phyloP scores from a whole-genome alignment of 2,797 vertebrate genomes.

The Microhierax caerulescens region DNA sequence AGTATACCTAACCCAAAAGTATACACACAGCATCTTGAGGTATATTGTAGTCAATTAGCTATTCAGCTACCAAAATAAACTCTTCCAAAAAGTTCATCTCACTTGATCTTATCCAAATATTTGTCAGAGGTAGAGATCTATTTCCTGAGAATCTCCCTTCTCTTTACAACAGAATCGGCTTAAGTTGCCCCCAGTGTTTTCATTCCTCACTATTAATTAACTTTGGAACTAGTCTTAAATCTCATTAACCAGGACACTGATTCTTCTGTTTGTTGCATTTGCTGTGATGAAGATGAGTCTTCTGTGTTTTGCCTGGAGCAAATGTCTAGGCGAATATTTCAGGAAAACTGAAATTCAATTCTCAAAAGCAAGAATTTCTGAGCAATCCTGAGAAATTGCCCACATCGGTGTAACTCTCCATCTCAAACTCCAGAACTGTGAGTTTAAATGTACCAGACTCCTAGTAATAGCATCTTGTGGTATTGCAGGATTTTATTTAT shows the following conservation, averaged over 20 bases:
- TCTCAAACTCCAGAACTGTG: fast-evolving
- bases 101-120: neutral
- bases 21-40: neutral
- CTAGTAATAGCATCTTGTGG: neutral
- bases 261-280: neutral
- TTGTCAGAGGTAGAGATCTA: neutral
- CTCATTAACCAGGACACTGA: neutral
- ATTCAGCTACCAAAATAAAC: neutral
- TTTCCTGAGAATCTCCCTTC: neutral
- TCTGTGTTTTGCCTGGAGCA: neutral
- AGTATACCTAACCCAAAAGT: neutral
- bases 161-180: neutral
- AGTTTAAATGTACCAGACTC: neutral
- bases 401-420: neutral
- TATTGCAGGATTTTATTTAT: slow-evolving; percentile 35
- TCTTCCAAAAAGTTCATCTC: neutral
- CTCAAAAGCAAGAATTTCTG: neutral
- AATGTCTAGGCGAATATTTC: neutral
- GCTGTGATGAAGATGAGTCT: neutral
- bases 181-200: neutral
- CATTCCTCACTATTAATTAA: neutral
- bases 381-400: neutral
- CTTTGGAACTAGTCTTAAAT: neutral
- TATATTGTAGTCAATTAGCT: neutral
- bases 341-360: neutral